Evolutionary conservation across 2,888 invertebrate genomes (phyloP), one percentile per base, ranked within the genome.

Genomic region (Apantesis nais): DNA sequence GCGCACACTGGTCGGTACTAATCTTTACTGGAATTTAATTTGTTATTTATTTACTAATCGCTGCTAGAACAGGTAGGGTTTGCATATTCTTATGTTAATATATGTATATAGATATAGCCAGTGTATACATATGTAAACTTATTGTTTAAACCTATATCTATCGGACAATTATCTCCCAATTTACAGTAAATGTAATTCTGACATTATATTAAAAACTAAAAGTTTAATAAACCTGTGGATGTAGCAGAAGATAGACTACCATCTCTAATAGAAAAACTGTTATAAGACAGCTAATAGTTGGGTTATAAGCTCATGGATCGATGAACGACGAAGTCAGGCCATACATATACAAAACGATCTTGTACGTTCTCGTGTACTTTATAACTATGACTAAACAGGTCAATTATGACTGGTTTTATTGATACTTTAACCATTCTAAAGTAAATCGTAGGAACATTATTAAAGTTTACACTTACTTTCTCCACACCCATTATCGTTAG

Each of bases 21-120:
- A 93, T 93, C 93, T 93, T 92, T 90, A 91, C 84, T 90, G 91
- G 91, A 92, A 92, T 93, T 93, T 93, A 93, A 93, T 93, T 93
- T 90, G 91, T 90, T 92, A 92, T 92, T 93, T 93, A 92, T 92
- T 93, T 91, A 92, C 89, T 91, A 90, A 91, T 91, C 90, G 90
- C 83, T 84, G 83, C 81, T 84, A 81, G 74, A 83, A 82, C 87
- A 84, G 86, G 89, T 87, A 86, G 84, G 84, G 85, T 83, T 84
- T 86, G 83, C 80, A 84, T 88, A 84, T 82, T 77, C 81, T 85
- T 86, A 82, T 76, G 74, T 76, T 31, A 31, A 37, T 34, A 34
- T 25, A 29, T 14, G 12, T 25, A 4, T 58, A 14, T 55, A 12
- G 4, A 25, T 14, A 2, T 55, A 25, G 2, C 4, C 14, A 52